Percentiles rank a stretch among this genome's conserved stretches.
phyloP scores from a whole-genome alignment of 2,888 invertebrate genomes.

The Acanthococcus lagerstroemiae region DNA sequence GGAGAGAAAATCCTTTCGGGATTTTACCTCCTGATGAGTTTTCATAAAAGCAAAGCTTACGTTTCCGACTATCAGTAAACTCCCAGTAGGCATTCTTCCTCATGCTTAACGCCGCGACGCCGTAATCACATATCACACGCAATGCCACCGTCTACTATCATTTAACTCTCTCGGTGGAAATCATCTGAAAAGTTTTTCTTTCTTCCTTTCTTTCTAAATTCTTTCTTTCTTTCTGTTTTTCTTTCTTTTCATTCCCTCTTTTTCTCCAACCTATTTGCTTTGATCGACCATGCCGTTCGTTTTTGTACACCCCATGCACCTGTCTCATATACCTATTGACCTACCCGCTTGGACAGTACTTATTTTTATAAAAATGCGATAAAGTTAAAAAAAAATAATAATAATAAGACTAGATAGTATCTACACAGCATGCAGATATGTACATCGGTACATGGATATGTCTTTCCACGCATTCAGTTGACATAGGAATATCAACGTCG shows the following conservation, averaged over 20 bases:
- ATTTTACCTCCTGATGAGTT: constrained; percentile 24
- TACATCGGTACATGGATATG: too few relatives aligned
- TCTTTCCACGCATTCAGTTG: too few relatives aligned
- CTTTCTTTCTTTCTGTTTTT: neutral
- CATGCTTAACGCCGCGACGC: neutral
- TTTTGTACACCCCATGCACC: too few relatives aligned
- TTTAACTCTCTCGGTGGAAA: constrained; percentile 19
- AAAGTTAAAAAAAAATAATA: too few relatives aligned
- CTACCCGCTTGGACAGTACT: neutral
- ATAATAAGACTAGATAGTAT: too few relatives aligned
- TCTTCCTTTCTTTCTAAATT: neutral
- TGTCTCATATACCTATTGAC: too few relatives aligned
- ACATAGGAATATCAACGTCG: too few relatives aligned
- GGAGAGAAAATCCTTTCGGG: too few relatives aligned
- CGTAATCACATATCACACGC: constrained; percentile 25
- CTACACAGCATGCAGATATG: too few relatives aligned
- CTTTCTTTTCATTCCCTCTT: neutral
- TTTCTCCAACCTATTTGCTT: too few relatives aligned
- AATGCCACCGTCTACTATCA: constrained; percentile 8
- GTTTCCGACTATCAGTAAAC: constrained; percentile 1
- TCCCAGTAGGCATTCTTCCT: constrained; percentile 14
- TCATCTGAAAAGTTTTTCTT: constrained; percentile 19
- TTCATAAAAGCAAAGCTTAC: constrained; percentile 22
- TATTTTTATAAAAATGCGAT: neutral
- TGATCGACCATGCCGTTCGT: too few relatives aligned